phyloP scores from a whole-genome alignment of 2,797 vertebrate genomes.

The Sebastolobus alascanus region DNA sequence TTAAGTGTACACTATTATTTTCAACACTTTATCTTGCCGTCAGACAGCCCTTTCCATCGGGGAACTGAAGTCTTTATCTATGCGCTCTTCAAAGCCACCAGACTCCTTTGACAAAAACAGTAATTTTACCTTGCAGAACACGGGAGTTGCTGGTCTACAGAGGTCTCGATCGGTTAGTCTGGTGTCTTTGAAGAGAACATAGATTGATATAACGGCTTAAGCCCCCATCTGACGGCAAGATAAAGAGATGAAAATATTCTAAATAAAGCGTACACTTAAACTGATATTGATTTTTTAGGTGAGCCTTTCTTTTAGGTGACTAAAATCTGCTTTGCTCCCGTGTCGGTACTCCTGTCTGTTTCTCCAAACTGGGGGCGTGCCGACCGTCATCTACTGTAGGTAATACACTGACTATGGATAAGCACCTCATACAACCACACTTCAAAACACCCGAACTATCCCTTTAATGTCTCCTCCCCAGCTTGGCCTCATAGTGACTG shows the following conservation, averaged over 20 bases:
- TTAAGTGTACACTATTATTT: not conserved
- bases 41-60: not conserved
- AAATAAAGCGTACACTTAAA: not conserved
- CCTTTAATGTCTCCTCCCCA: slow-evolving; percentile 51
- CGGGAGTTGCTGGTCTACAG: not conserved
- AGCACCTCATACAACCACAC: not conserved
- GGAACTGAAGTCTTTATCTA: not conserved
- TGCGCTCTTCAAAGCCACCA: not conserved
- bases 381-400: not conserved
- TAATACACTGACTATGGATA: not conserved
- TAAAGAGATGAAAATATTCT: not conserved
- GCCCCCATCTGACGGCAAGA: not conserved
- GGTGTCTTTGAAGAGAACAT: no score
- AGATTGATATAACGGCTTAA: not conserved
- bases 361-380: not conserved
- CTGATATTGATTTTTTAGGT: not conserved
- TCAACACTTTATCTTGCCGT: no score
- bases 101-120: not conserved
- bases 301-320: not conserved
- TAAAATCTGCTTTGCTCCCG: not conserved
- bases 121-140: not conserved
- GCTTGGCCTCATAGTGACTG: slow-evolving; percentile 66
- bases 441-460: not conserved
- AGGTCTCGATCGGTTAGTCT: not conserved
- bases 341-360: not conserved